Conservation (phyloP, 53 echinoderm and acorn worm genomes). For the Apostichopus leukothele region DNA sequence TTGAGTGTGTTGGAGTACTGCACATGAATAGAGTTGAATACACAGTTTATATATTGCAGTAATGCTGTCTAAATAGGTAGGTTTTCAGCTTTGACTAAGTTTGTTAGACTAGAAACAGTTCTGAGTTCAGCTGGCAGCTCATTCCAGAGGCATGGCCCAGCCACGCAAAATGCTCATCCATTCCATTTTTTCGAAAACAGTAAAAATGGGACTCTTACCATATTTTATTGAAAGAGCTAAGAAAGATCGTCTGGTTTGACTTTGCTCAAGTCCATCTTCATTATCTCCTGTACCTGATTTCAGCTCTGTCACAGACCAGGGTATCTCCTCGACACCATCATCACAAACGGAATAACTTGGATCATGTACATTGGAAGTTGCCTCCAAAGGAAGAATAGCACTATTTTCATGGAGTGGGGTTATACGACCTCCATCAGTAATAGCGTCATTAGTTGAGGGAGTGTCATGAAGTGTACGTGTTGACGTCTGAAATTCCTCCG, state of each 20-base stretch:
- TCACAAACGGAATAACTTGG: too few relatives aligned
- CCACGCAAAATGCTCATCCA: too few relatives aligned
- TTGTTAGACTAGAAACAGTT: too few relatives aligned
- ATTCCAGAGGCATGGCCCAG: too few relatives aligned
- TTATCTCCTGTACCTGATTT: background rate
- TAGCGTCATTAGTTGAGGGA: background rate
- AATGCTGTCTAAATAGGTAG: too few relatives aligned
- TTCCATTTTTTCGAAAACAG: background rate
- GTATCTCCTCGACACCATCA: conserved; percentile 21
- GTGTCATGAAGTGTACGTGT: background rate
- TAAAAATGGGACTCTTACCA: background rate
- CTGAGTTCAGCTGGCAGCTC: too few relatives aligned
- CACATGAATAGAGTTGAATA: too few relatives aligned
- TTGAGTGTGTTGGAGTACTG: too few relatives aligned
- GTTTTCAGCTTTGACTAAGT: too few relatives aligned
- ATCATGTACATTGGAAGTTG: background rate
- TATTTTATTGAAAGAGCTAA: conserved; percentile 9
- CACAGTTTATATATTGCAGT: too few relatives aligned
- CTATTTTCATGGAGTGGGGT: background rate
- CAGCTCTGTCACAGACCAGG: conserved; percentile 20
- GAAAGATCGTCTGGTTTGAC: conserved; percentile 8
- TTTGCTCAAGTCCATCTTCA: background rate
- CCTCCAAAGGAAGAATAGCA: background rate
- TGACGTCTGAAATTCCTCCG: background rate
- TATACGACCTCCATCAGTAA: background rate